Percentiles rank a stretch among this genome's conserved stretches.
These are phyloP conservation scores for Choreutis nemorana DNA, from an alignment of 2,888 invertebrate species.

Conservation along the genomic window DNA sequence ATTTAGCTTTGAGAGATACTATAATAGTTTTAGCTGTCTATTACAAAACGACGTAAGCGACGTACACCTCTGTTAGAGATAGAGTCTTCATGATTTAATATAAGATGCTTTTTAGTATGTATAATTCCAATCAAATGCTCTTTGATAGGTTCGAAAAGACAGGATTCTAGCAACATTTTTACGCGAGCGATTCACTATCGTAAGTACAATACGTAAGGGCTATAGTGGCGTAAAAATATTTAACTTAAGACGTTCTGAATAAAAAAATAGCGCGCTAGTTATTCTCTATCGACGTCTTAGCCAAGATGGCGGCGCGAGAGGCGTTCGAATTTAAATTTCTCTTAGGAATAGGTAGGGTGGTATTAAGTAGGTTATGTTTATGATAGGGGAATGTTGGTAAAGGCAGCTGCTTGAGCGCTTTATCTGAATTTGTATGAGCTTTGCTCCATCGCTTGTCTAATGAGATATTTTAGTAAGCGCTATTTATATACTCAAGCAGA, in stretches of 20 bases:
- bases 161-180: constrained; percentile 52
- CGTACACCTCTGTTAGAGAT: constrained; percentile 4
- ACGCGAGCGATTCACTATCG: constrained; percentile 60
- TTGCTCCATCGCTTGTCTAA: no score
- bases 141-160: constrained; percentile 18
- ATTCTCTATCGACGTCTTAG: constrained; percentile 63
- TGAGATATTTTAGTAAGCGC: no score
- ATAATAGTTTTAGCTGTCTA: constrained; percentile 40
- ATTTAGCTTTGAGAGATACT: constrained; percentile 44
- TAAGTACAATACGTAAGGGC: constrained; percentile 56
- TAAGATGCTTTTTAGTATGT: constrained; percentile 8
- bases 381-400: constrained; percentile 10
- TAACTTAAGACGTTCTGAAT: constrained; percentile 62
- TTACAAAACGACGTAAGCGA: constrained; percentile 16
- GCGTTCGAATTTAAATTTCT: constrained; percentile 63
- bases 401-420: constrained; percentile 31
- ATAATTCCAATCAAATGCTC: constrained; percentile 12
- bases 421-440: constrained; percentile 20
- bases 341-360: constrained; percentile 56
- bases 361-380: constrained; percentile 21
- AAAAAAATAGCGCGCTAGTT: constrained; percentile 54
- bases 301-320: constrained; percentile 58
- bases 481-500: no score
- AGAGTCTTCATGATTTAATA: rapidly evolving
- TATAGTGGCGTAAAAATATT: constrained; percentile 59